A percentile compares a stretch with the other conserved stretches of the same genome.
phyloP scores from a whole-genome alignment of 2,113 vertebrate genomes.

The Diphyllodes magnificus region DNA sequence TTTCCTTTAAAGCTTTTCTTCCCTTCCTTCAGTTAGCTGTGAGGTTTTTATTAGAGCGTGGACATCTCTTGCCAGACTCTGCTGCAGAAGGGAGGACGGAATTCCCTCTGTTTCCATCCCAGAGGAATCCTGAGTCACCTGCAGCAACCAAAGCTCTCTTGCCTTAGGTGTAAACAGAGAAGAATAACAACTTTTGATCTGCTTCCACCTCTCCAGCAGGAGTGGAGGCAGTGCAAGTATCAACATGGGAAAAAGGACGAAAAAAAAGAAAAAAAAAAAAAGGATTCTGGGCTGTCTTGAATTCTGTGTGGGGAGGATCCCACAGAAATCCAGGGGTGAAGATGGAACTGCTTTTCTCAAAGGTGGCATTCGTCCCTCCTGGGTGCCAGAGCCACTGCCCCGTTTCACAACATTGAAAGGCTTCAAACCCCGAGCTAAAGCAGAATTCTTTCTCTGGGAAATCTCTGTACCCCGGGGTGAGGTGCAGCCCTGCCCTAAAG shows the following conservation, averaged over 20 bases:
- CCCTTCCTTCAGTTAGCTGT: not conserved
- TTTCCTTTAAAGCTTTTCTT: not conserved
- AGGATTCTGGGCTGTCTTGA: not conserved
- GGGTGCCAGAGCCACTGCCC: not conserved
- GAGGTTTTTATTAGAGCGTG: not conserved
- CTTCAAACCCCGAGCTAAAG: not conserved
- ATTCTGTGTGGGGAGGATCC: not conserved
- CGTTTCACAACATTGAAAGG: not conserved
- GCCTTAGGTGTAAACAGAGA: conserved; percentile 19
- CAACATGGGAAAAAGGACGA: not conserved
- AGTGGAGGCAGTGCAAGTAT: not conserved
- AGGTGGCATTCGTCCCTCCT: not conserved
- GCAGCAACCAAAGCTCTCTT: not conserved
- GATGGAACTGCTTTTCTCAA: not conserved
- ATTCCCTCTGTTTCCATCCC: not conserved
- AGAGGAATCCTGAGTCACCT: not conserved
- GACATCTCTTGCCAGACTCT: not conserved
- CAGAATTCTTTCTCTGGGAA: not conserved
- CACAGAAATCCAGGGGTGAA: not conserved
- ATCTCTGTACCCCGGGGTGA: not conserved
- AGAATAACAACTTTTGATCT: not conserved
- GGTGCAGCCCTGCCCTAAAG: not conserved
- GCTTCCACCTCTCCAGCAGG: not conserved
- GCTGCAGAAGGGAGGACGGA: not conserved
- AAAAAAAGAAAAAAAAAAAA: not conserved